Evolutionary conservation across 2,113 vertebrate species (phyloP).

Genomic region (Dryoscopus gambensis): DNA sequence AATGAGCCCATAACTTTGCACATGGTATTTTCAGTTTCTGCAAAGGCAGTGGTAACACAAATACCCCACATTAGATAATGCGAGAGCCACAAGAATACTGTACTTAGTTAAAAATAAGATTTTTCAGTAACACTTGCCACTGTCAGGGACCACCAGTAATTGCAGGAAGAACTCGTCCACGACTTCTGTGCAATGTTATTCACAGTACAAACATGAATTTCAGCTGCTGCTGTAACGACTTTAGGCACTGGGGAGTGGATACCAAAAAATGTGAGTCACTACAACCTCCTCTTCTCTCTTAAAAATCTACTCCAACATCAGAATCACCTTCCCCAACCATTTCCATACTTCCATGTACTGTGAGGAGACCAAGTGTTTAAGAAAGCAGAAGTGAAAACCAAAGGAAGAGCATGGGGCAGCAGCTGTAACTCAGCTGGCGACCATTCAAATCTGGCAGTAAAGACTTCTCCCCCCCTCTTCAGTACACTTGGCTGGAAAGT

Average conservation of each 20-base stretch:
- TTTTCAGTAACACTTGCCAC: neutral
- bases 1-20: neutral
- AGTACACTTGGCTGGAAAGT: neutral
- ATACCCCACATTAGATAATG: rapidly evolving
- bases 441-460: rapidly evolving
- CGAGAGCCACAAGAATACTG: neutral
- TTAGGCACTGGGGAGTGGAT: neutral
- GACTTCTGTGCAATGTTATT: neutral
- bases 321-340: neutral
- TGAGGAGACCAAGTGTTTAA: neutral
- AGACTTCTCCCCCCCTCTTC: neutral
- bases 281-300: neutral
- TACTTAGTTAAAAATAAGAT: neutral
- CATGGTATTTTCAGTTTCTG: neutral
- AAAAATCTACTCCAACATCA: neutral
- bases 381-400: neutral
- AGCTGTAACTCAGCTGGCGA: neutral
- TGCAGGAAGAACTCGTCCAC: neutral
- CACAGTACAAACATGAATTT: neutral
- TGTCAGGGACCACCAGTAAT: neutral
- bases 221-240: rapidly evolving
- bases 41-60: neutral
- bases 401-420: neutral
- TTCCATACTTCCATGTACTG: neutral
- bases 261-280: neutral